Evolutionary conservation across 1,140 invertebrate species (phyloP).

Genomic region (Ectropis grisescens): DNA sequence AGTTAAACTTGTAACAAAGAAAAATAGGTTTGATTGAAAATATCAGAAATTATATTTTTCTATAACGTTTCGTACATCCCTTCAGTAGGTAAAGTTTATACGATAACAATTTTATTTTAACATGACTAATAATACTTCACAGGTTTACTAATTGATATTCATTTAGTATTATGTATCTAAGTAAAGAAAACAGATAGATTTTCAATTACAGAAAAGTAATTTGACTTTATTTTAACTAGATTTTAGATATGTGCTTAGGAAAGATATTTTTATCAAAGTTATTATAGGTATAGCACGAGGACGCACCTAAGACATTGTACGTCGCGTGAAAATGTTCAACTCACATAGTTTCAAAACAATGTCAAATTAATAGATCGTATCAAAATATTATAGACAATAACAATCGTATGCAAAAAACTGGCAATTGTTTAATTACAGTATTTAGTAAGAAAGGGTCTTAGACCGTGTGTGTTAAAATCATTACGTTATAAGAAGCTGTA

Average conservation of each 20-base stretch:
- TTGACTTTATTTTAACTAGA: conserved; percentile 40
- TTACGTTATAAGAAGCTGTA: conserved; percentile 58
- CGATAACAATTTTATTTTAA: conserved; percentile 7
- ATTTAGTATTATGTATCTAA: conserved; percentile 20
- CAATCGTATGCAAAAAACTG: no score
- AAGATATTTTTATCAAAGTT: conserved; percentile 18
- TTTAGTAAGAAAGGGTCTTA: conserved; percentile 34
- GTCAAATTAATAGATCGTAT: no score
- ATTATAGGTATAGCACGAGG: conserved; percentile 9
- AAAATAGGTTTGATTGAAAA: no score
- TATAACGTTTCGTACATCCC: no score
- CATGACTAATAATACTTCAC: conserved; percentile 40
- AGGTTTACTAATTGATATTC: conserved; percentile 9
- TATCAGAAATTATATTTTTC: no score
- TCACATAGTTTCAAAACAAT: no score
- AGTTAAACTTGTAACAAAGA: no score
- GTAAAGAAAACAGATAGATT: conserved; percentile 5
- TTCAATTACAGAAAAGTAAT: conserved; percentile 22
- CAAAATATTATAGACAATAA: no score
- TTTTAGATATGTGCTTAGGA: conserved; percentile 55
- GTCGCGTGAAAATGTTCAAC: no score
- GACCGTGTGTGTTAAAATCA: conserved; percentile 37
- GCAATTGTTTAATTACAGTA: no score
- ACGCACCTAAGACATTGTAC: no score
- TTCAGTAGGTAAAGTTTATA: no score